Conservation (phyloP, 1,140 invertebrate genomes). For the Portunus trituberculatus region DNA sequence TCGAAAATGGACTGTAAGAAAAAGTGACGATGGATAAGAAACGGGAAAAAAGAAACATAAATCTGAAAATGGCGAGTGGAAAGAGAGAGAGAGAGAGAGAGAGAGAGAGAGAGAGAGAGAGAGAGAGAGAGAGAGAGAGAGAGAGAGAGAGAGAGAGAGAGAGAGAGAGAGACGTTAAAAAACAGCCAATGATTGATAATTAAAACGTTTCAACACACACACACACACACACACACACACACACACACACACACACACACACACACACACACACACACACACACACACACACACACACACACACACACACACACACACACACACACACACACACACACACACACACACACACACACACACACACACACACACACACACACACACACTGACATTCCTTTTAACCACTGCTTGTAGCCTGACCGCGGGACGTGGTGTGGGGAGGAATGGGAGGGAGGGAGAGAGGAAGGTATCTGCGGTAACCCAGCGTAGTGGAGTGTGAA, state of each 20-base stretch:
- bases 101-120: background rate
- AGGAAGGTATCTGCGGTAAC: background rate
- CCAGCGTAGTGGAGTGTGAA: background rate
- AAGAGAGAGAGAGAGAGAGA: background rate
- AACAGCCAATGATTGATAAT: too few relatives aligned
- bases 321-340: constrained; percentile 20
- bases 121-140: too few relatives aligned
- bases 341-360: constrained; percentile 10
- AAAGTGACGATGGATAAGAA: background rate
- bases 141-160: too few relatives aligned
- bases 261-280: too few relatives aligned
- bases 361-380: constrained; percentile 11
- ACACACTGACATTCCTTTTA: background rate
- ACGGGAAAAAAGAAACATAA: background rate
- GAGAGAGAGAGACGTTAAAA: background rate
- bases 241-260: too few relatives aligned
- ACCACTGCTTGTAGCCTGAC: constrained; percentile 3
- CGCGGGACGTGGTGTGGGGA: background rate
- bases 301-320: background rate
- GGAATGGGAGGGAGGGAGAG: background rate
- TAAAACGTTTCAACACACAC: too few relatives aligned
- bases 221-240: too few relatives aligned
- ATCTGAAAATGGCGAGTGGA: background rate
- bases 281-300: too few relatives aligned
- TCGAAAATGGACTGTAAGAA: background rate